Base-by-base conservation (phyloP, 2,888 invertebrate genomes). In the Xylocampa areola region DNA sequence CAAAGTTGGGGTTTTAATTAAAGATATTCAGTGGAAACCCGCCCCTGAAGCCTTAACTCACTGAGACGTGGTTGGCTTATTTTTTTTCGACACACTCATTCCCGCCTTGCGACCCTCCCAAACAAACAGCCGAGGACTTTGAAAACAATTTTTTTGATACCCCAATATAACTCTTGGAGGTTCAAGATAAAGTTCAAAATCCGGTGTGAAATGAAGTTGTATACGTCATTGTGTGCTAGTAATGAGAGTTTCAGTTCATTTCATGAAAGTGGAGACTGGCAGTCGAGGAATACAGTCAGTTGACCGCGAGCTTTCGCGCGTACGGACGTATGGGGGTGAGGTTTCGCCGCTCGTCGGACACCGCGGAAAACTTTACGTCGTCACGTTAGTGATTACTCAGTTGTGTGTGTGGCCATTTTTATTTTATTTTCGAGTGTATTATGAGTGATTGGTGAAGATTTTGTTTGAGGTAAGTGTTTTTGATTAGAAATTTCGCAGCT, bases 21-120 rank as follows among this genome's bases (percentile, higher is more conserved):
- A 92, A 91, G 91, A 94, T 90, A 88, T 88, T 90, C 88, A 80
- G 82, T 84, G 79, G 76, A 88, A 88, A 86, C 91, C 91, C 93
- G 93, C 93, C 93, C 92, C 87, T 87, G 88, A 84, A 89, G 87
- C 92, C 87, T 90, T 90, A 89, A 90, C 87, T 92, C 90, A 92
- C 84, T 86, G 92, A 90, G 91, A 90, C 93, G 92, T 89, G 94
- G 94, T 94, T 94, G 94, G 94, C 87, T 93, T 94, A 92, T 91
- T 93, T 94, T 93, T 93, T 94, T 93, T 92, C 88, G 85, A 85
- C 89, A 87, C 87, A 89, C 88, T 93, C 93, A 93, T 93, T 94
- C 93, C 93, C 94, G 94, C 94, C 94, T 93, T 90, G 90, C 81
- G 92, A 86, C 92, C 93, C 93, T 92, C 93, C 94, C 94, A 94